Percentiles rank a stretch among this genome's conserved stretches.
Conservation (phyloP, 2,113 vertebrate species). For the Cebus imitator region DNA sequence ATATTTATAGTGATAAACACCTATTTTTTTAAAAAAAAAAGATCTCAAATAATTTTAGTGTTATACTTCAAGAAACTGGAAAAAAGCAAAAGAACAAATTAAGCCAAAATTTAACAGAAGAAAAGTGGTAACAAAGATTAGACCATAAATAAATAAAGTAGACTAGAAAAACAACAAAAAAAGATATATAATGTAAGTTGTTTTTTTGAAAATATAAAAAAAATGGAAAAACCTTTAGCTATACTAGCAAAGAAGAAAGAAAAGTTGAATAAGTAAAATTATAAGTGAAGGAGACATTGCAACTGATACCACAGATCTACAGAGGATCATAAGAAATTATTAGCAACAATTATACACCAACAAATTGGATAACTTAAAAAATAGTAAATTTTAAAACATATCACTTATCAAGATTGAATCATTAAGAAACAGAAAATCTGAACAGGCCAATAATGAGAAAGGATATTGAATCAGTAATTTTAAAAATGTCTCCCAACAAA, state of each 20-base stretch:
- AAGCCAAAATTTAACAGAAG: not conserved
- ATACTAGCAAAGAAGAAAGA: not conserved
- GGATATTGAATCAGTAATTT: not conserved
- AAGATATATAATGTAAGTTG: not conserved
- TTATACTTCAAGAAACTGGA: not conserved
- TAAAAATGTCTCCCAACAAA: not conserved
- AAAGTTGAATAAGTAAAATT: not conserved
- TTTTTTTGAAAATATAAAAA: not conserved
- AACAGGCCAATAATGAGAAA: not conserved
- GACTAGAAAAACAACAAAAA: not conserved
- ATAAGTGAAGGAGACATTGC: not conserved
- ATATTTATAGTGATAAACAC: not conserved
- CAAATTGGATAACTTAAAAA: not conserved
- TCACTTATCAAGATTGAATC: not conserved
- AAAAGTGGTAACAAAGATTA: not conserved
- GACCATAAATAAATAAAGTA: not conserved
- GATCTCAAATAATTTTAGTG: not conserved
- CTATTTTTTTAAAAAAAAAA: not conserved
- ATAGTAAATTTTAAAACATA: not conserved
- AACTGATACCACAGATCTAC: not conserved
- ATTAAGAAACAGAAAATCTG: not conserved
- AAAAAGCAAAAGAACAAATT: not conserved
- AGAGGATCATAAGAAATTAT: not conserved
- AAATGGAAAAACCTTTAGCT: not conserved
- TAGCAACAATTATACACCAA: not conserved